A percentile compares a stretch with the other conserved stretches of the same genome.
Conservation (phyloP, 1,140 invertebrate genomes). For the Monomorium pharaonis region DNA sequence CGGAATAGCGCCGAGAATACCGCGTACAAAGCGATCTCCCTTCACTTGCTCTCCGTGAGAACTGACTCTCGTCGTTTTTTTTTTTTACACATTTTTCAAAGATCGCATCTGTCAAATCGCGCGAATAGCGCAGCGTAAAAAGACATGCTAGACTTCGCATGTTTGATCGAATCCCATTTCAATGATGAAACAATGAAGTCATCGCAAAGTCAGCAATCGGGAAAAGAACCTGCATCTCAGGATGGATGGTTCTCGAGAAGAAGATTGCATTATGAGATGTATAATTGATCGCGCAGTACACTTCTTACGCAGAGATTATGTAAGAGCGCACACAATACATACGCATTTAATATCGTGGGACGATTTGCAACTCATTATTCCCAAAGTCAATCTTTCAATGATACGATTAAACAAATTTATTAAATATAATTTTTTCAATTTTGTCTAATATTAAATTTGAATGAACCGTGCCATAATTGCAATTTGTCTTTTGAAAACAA, state of each 20-base stretch:
- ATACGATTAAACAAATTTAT: neutral
- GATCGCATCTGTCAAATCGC: neutral
- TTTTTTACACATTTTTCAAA: neutral
- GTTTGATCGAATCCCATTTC: neutral
- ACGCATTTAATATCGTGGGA: neutral
- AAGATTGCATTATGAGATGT: neutral
- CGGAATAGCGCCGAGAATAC: neutral
- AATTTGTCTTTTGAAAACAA: neutral
- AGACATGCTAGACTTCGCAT: neutral
- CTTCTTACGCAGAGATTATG: neutral
- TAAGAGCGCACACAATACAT: neutral
- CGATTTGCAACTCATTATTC: neutral
- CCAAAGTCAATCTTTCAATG: neutral
- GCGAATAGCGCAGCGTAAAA: neutral
- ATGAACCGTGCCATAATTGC: neutral
- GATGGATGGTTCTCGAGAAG: neutral
- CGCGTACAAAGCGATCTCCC: neutral
- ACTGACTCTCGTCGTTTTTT: neutral
- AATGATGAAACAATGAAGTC: neutral
- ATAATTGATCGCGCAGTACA: neutral
- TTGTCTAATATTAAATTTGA: neutral
- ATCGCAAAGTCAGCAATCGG: neutral
- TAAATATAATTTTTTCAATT: neutral
- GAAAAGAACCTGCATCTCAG: neutral
- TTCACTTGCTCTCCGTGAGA: neutral